Percentiles rank a stretch among this genome's conserved stretches.
These are phyloP conservation scores for Drosophila pallidifrons DNA, from an alignment of 1,140 invertebrate species.

Conservation along the genomic window DNA sequence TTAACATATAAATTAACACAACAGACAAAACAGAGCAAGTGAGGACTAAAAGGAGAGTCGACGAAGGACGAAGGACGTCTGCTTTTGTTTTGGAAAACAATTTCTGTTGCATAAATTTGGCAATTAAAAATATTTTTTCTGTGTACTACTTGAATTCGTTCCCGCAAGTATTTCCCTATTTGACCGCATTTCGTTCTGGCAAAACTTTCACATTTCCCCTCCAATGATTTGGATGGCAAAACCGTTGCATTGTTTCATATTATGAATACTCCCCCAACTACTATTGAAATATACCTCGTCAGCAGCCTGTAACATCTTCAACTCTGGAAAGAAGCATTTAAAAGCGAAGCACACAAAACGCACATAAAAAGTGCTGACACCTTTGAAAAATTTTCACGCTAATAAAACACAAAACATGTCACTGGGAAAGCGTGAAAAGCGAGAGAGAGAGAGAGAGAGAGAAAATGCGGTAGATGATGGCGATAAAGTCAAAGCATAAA, in stretches of 20 bases:
- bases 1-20: conserved; percentile 63
- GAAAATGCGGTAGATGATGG: conserved; percentile 33
- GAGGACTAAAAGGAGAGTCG: background rate
- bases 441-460: conserved; percentile 11
- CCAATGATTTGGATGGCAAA: conserved; percentile 5
- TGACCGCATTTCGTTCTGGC: conserved; percentile 33
- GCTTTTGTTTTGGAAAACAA: conserved; percentile 44
- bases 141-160: background rate
- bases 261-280: background rate
- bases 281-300: conserved; percentile 6
- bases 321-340: conserved; percentile 37
- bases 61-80: background rate
- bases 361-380: conserved; percentile 75
- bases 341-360: conserved; percentile 47
- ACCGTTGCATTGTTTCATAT: conserved; percentile 14
- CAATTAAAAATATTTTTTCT: conserved; percentile 44
- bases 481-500: conserved; percentile 66
- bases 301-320: conserved; percentile 20
- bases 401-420: conserved; percentile 81
- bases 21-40: conserved; percentile 21
- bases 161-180: conserved; percentile 4
- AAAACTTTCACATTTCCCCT: conserved; percentile 24
- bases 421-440: conserved; percentile 71
- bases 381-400: conserved; percentile 81
- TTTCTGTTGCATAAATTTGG: conserved; percentile 48